Base-by-base conservation (phyloP, 2,888 invertebrate genomes). In the Mythimna albipuncta region DNA sequence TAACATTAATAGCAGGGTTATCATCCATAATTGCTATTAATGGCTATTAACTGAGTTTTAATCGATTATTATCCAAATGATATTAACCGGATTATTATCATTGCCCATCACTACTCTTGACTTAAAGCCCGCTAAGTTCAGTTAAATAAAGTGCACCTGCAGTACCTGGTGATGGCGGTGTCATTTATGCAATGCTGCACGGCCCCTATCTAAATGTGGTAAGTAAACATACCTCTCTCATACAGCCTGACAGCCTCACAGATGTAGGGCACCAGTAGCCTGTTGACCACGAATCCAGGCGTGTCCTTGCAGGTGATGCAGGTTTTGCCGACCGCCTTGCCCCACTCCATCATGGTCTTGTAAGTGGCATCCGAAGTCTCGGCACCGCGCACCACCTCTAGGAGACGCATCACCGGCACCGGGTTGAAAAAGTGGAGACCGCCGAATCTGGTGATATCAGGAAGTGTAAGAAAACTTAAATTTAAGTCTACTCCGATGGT, bases 371-470 rank as follows among this genome's bases (percentile, higher is more conserved):
- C 98, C 0, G 98, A 98, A 0, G 98, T 99, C 61, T 98, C 97
- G 0, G 97, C 95, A 59, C 97, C 98, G 66, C 97, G 97, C 26
- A 99, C 97, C 6, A 98, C 98, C 95, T 99, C 99, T 16, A 99
- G 93, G 0, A 99, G 96, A 87, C 98, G 98, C 99, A 99, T 99
- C 59, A 99, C 97, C 0, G 99, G 98, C 0, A 98, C 99, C 0
- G 99, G 99, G 92, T 99, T 99, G 95, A 99, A 99, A 94, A 99
- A 99, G 93, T 99, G 99, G 52, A 99, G 97, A 2, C 99, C 99
- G 26, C 98, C 98, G 93, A 98, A 98, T 86, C 75, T 83, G 32
- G 10, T 44, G 55, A 44, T 9, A 9, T 13, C 50, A 67, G 16
- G 2, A 21, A 41, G 9, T 38, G 2, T 71, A 47, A 44, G 13